Evolutionary conservation across 2,888 invertebrate genomes (phyloP), one percentile per base, ranked within the genome.

Genomic region (Leucoma salicis): DNA sequence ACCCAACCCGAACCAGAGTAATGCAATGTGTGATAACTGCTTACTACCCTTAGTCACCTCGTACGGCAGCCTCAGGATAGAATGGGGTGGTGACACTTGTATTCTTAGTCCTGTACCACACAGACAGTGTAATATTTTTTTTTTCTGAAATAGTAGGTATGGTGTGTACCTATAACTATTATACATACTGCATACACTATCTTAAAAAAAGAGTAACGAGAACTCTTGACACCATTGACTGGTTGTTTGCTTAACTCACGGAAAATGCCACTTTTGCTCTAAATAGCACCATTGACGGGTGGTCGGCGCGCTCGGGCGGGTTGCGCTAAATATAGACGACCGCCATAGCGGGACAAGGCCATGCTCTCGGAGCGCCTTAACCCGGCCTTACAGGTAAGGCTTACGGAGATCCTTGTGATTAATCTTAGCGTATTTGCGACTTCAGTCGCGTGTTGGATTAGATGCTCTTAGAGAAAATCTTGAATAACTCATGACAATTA

Each of bases 331-430:
- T 74, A 83, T 86, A 87, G 85, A 74, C 79, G 81, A 68, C 81
- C 82, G 77, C 66, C 77, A 68, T 64, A 80, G 72, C 84, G 50
- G 83, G 79, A 66, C 87, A 86, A 87, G 85, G 87, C 80, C 84
- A 61, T 57, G 69, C 65, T 70, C 72, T 70, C 51, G 67, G 55
- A 51, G 68, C 68, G 68, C 68, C 71, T 68, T 69, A 64, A 69
- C 74, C 73, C 66, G 65, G 57, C 63, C 47, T n/a, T 51, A 53
- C 78, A 79, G 80, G 79, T 81, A 74, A 57, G 64, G 63, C 66
- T 75, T 73, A 71, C 65, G 51, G 71, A 74, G 73, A 82, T 82
- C 83, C 83, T 79, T 77, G 69, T 70, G 70, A 82, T 82, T 84
- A 82, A 82, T 82, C 78, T 70, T 56, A 49, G 57, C 73, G 72